These are phyloP conservation scores for Choristoneura rosaceana DNA, from an alignment of 2,888 invertebrate genomes.

Conservation along the genomic window DNA sequence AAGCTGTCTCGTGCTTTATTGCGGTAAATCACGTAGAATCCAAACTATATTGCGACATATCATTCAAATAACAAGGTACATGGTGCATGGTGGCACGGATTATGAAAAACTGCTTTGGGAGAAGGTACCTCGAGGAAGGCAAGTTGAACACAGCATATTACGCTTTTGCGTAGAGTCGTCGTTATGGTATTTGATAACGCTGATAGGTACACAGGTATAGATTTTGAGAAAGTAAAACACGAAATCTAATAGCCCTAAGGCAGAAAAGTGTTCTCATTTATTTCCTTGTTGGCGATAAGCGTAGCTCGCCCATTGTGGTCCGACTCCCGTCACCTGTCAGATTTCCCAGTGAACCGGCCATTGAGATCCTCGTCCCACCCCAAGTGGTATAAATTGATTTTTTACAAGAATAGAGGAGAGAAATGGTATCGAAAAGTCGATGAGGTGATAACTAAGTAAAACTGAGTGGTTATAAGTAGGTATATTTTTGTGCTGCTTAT, in stretches of 20 bases:
- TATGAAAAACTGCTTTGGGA: slow-evolving; percentile 12
- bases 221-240: slow-evolving; percentile 43
- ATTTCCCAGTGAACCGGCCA: slow-evolving; percentile 57
- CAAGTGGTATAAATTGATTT: slow-evolving; percentile 58
- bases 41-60: slow-evolving; percentile 34
- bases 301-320: slow-evolving; percentile 65
- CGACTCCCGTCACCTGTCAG: slow-evolving; percentile 73
- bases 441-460: not conserved
- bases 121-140: not conserved
- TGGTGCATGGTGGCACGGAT: slow-evolving; percentile 35
- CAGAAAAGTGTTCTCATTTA: slow-evolving; percentile 75
- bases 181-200: not conserved
- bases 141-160: not conserved
- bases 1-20: slow-evolving; percentile 47
- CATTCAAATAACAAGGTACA: slow-evolving; percentile 37
- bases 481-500: not conserved
- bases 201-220: not conserved
- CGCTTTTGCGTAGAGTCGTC: not conserved
- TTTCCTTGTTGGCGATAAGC: slow-evolving; percentile 76
- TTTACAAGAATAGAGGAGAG: slow-evolving; percentile 20
- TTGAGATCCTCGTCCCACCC: slow-evolving; percentile 52
- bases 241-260: slow-evolving; percentile 62
- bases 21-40: slow-evolving; percentile 44
- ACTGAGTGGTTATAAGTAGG: not conserved
- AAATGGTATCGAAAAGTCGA: slow-evolving; percentile 18